Conservation (phyloP, 2,797 vertebrate species). For the Spinus pinus region DNA sequence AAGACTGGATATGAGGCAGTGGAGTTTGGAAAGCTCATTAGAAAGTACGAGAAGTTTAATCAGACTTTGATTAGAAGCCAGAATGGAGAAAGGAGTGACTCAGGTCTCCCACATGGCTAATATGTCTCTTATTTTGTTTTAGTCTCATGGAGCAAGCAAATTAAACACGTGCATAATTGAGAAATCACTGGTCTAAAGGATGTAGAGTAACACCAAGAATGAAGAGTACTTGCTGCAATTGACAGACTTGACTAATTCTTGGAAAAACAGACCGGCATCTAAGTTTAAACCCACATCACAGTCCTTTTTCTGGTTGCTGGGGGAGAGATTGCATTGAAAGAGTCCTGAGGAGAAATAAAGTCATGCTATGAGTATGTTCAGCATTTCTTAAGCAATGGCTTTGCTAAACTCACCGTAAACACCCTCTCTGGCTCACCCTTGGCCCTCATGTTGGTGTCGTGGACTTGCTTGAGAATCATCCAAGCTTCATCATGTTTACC, state of each 20-base stretch:
- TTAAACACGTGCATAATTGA: neutral
- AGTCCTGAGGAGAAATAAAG: neutral
- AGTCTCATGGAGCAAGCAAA: neutral
- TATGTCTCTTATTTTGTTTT: neutral
- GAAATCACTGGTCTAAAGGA: neutral
- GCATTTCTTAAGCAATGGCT: neutral
- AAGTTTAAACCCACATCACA: neutral
- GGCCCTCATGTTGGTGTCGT: constrained; percentile 97
- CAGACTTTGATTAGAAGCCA: constrained; percentile 43
- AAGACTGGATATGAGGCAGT: neutral
- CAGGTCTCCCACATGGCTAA: neutral
- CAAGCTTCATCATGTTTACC: constrained; percentile 97
- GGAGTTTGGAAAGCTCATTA: constrained; percentile 10
- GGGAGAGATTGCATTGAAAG: neutral
- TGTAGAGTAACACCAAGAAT: neutral
- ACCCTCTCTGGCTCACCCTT: constrained; percentile 94
- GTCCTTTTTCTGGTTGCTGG: neutral
- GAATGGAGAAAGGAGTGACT: constrained; percentile 16
- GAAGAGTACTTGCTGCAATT: neutral
- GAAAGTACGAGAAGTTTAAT: neutral
- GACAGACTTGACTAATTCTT: neutral
- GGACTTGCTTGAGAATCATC: constrained; percentile 95
- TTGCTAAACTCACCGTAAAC: constrained; percentile 86
- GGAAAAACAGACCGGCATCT: neutral
- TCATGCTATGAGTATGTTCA: neutral